Percentiles rank a stretch among this genome's conserved stretches.
Conservation (phyloP, 1,140 invertebrate genomes). For the Solenopsis fugax region DNA sequence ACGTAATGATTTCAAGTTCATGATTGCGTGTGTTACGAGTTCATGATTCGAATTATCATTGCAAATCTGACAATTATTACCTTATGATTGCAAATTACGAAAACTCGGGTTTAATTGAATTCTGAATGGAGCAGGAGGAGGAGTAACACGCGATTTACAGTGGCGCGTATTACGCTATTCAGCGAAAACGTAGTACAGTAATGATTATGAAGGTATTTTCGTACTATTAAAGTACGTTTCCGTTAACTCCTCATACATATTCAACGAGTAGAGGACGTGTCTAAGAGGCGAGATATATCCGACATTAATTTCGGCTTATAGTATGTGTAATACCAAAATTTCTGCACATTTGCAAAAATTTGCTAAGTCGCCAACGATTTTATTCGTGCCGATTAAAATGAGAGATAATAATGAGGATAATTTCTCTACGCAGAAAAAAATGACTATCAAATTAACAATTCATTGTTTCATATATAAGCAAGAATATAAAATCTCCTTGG, state of each 20-base stretch:
- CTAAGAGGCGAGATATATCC: constrained; percentile 68
- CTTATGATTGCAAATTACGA: constrained; percentile 8
- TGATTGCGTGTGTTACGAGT: neutral
- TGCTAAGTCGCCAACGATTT: neutral
- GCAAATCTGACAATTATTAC: constrained; percentile 11
- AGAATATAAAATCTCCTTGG: too few relatives aligned
- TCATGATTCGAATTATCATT: constrained; percentile 3
- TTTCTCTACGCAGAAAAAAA: too few relatives aligned
- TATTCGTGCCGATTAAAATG: neutral
- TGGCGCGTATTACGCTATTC: constrained; percentile 8
- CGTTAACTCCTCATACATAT: constrained; percentile 66
- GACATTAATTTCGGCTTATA: constrained; percentile 53
- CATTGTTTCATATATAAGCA: too few relatives aligned
- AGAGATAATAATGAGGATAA: neutral
- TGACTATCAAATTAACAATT: too few relatives aligned
- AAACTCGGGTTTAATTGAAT: constrained; percentile 20
- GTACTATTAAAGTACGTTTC: constrained; percentile 59
- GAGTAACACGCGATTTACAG: constrained; percentile 10
- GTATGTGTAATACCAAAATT: constrained; percentile 2
- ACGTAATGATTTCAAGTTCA: neutral
- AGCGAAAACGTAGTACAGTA: constrained; percentile 44
- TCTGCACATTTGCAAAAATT: constrained; percentile 27
- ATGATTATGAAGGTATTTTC: constrained; percentile 59
- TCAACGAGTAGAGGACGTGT: constrained; percentile 57
- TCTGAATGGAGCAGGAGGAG: neutral